A percentile compares a stretch with the other conserved stretches of the same genome.
Evolutionary conservation across 2,797 vertebrate genomes (phyloP).

Genomic region (Gymnodraco acuticeps): DNA sequence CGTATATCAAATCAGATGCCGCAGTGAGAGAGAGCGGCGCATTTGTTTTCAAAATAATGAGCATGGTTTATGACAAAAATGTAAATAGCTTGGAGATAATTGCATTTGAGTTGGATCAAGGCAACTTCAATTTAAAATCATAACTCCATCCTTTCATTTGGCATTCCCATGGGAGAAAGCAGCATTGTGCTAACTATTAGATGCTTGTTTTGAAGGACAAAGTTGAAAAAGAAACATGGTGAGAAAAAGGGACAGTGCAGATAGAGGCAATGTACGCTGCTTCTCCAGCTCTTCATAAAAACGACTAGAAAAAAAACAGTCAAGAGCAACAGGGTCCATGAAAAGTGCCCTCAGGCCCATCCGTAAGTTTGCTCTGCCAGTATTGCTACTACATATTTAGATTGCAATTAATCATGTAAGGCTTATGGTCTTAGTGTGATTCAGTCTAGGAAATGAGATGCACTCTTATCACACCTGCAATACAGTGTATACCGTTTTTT

Average conservation of each 20-base stretch:
- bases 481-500: conserved; percentile 32
- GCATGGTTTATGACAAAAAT: conserved; percentile 79
- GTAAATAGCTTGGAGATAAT: conserved; percentile 83
- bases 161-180: conserved; percentile 53
- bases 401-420: conserved; percentile 66
- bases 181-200: conserved; percentile 58
- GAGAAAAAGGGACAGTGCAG: conserved; percentile 10
- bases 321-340: conserved; percentile 17
- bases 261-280: not conserved
- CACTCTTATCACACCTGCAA: conserved; percentile 30
- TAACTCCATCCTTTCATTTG: conserved; percentile 74
- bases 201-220: conserved; percentile 72
- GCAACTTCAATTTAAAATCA: conserved; percentile 78
- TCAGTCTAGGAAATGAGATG: conserved; percentile 41
- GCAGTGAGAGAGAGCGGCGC: conserved; percentile 58
- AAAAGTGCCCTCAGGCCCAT: conserved; percentile 36
- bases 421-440: conserved; percentile 23
- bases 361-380: conserved; percentile 26
- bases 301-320: conserved; percentile 15
- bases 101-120: conserved; percentile 79
- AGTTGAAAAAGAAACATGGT: conserved; percentile 51
- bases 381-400: conserved; percentile 38
- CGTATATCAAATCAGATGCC: conserved; percentile 79
- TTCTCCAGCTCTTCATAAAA: conserved; percentile 20
- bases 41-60: conserved; percentile 83